These are phyloP conservation scores for Pteromalus puparum DNA, from an alignment of 1,140 invertebrate species.

Conservation along the genomic window DNA sequence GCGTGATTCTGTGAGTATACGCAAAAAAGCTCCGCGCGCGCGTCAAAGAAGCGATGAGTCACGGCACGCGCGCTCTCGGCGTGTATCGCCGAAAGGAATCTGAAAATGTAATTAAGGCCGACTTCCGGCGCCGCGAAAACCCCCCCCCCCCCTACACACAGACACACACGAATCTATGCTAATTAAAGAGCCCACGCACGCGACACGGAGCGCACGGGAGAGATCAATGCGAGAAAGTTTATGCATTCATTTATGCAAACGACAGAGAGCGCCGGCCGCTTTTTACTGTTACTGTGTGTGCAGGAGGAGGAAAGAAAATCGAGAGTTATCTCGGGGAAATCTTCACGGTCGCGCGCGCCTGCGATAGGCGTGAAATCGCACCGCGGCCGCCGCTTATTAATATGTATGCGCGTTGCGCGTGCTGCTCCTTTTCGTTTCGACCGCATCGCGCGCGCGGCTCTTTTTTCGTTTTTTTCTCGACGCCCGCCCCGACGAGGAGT, in stretches of 20 bases:
- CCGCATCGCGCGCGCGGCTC: neutral
- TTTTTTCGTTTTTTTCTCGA: neutral
- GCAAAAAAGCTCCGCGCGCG: too few relatives aligned
- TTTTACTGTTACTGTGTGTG: neutral
- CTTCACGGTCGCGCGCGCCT: conserved; percentile 65
- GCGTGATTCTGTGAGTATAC: too few relatives aligned
- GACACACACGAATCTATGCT: conserved; percentile 22
- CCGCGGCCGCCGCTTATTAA: conserved; percentile 65
- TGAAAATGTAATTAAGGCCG: conserved; percentile 21
- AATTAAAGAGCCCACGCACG: conserved; percentile 39
- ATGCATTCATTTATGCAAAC: conserved; percentile 64
- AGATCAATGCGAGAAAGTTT: conserved; percentile 60
- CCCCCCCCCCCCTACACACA: too few relatives aligned
- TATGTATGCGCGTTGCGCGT: conserved; percentile 63
- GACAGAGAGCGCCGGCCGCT: neutral
- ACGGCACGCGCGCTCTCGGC: neutral
- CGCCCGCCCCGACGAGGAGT: neutral
- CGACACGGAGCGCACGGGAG: conserved; percentile 13
- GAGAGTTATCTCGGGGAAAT: conserved; percentile 70
- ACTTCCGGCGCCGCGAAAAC: conserved; percentile 10
- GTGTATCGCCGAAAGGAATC: neutral
- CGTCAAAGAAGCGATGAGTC: neutral
- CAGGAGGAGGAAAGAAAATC: conserved; percentile 63
- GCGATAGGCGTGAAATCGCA: conserved; percentile 71
- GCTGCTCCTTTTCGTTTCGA: neutral